These are phyloP conservation scores for Sycophila texana DNA, from an alignment of 2,888 invertebrate genomes.

Conservation along the genomic window DNA sequence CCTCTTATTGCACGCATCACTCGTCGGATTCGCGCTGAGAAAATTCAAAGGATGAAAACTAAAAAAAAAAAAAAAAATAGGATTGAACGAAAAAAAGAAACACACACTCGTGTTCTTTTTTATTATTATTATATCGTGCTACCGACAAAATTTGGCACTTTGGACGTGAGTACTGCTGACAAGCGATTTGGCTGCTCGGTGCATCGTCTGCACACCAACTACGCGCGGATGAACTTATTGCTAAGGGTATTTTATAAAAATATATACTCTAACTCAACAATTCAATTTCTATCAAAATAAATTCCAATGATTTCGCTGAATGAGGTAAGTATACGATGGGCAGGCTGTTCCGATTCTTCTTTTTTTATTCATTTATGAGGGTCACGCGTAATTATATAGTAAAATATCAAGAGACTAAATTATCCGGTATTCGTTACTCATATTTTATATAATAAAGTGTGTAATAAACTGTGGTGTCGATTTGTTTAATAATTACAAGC, in stretches of 20 bases:
- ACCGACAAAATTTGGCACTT: slow-evolving; percentile 50
- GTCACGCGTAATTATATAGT: no score
- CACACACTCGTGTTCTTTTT: neutral
- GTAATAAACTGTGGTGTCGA: no score
- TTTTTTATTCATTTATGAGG: no score
- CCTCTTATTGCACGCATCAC: slow-evolving; percentile 48
- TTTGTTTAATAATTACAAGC: neutral
- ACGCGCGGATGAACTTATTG: slow-evolving; percentile 30
- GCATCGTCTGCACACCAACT: slow-evolving; percentile 3
- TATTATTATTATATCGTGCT: neutral
- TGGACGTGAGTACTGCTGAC: slow-evolving; percentile 48
- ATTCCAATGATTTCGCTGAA: slow-evolving; percentile 7
- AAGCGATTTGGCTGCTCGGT: slow-evolving; percentile 27
- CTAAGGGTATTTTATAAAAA: slow-evolving; percentile 43
- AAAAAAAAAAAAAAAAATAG: no score
- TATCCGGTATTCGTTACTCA: no score
- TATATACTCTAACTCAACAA: slow-evolving; percentile 39
- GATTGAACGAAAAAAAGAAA: neutral
- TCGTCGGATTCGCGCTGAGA: slow-evolving; percentile 52
- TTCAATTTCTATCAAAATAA: slow-evolving; percentile 25
- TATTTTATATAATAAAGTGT: neutral
- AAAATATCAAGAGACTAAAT: no score
- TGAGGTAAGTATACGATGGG: neutral
- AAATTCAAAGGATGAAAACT: neutral
- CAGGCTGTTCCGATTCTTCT: neutral